Conservation (phyloP, 2,888 invertebrate species). For the Drosophila anomelani region DNA sequence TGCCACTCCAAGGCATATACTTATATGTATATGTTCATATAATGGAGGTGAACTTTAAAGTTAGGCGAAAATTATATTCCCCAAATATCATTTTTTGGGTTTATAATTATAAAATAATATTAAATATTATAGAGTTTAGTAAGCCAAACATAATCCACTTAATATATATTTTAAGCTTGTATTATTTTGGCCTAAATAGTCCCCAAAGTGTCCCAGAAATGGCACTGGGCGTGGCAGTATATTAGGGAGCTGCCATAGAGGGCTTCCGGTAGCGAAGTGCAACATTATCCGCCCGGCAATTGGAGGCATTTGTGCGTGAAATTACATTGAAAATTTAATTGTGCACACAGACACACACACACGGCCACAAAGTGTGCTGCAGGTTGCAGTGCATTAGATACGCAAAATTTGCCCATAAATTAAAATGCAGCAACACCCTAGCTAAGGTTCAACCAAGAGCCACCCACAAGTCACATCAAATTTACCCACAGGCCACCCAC, state of each 20-base stretch:
- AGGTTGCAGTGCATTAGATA: conserved; percentile 63
- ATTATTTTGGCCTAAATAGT: conserved; percentile 24
- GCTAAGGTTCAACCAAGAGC: conserved; percentile 2
- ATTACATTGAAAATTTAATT: conserved; percentile 78
- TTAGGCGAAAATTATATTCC: background rate
- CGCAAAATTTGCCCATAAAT: conserved; percentile 71
- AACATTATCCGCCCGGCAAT: conserved; percentile 48
- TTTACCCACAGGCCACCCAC: background rate
- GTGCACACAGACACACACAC: conserved; percentile 62
- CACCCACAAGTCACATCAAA: no score
- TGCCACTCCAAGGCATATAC: no score
- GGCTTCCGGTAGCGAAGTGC: background rate
- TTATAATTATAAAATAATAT: background rate
- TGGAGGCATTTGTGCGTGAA: conserved; percentile 74
- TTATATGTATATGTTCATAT: background rate
- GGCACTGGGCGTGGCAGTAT: background rate
- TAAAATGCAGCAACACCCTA: conserved; percentile 51
- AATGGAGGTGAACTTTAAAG: background rate
- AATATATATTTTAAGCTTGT: background rate
- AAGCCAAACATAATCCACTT: background rate
- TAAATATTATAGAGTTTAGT: background rate
- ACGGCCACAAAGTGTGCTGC: conserved; percentile 18
- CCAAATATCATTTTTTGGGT: background rate
- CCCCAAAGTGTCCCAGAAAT: background rate
- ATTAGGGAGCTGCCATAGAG: conserved; percentile 5